These are phyloP conservation scores for Trichopria drosophilae DNA, from an alignment of 2,888 invertebrate genomes.

Conservation along the genomic window DNA sequence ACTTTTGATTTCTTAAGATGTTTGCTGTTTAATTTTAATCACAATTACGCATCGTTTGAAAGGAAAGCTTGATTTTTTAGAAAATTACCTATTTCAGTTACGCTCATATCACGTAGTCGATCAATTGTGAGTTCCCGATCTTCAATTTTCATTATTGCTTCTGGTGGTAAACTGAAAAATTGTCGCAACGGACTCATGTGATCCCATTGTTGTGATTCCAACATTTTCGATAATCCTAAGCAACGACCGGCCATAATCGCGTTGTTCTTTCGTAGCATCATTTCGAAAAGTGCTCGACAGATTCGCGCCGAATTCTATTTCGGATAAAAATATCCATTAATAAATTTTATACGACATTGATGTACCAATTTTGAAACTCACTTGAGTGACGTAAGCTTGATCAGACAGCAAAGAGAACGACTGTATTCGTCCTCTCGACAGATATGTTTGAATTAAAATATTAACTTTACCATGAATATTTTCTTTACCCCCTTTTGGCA, in stretches of 20 bases:
- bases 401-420: slow-evolving; percentile 88
- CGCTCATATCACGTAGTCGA: slow-evolving; percentile 82
- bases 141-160: slow-evolving; percentile 81
- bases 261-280: slow-evolving; percentile 86
- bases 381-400: slow-evolving; percentile 85
- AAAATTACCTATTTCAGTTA: slow-evolving; percentile 77
- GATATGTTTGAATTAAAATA: slow-evolving; percentile 86
- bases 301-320: slow-evolving; percentile 87
- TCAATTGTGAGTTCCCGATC: slow-evolving; percentile 74
- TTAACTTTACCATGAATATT: slow-evolving; percentile 94
- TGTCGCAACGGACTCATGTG: slow-evolving; percentile 85
- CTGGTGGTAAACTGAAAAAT: slow-evolving; percentile 75
- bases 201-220: slow-evolving; percentile 91
- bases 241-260: slow-evolving; percentile 85
- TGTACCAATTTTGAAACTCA: slow-evolving; percentile 49
- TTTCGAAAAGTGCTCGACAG: slow-evolving; percentile 90
- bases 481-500: slow-evolving; percentile 81
- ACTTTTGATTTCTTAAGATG: slow-evolving; percentile 74
- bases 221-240: slow-evolving; percentile 86
- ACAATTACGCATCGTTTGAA: not conserved
- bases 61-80: no score
- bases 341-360: not conserved
- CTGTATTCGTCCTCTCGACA: slow-evolving; percentile 80
- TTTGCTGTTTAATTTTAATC: slow-evolving; percentile 59
- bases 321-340: slow-evolving; percentile 6